These are phyloP conservation scores for Saxicola maurus DNA, from an alignment of 2,797 vertebrate species.

Conservation along the genomic window DNA sequence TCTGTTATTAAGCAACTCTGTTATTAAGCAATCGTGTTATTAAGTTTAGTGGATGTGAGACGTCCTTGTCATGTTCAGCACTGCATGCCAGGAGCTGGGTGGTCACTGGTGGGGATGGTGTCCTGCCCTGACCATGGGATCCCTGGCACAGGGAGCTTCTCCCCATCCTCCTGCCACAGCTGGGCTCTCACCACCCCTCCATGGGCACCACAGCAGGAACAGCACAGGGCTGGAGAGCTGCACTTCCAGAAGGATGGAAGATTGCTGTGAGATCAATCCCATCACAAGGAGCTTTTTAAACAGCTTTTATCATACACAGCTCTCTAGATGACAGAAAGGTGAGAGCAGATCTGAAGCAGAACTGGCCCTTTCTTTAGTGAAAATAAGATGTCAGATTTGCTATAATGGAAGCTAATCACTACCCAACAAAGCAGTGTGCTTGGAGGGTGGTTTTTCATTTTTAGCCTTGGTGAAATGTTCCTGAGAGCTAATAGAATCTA, in stretches of 20 bases:
- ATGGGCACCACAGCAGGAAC: rapidly evolving
- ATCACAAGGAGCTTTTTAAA: background rate
- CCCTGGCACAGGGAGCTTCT: background rate
- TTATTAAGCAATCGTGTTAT: conserved; percentile 26
- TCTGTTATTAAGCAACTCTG: background rate
- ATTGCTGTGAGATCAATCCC: background rate
- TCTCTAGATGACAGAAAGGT: background rate
- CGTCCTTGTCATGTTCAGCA: background rate
- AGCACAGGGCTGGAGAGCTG: background rate
- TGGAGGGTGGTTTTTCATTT: background rate
- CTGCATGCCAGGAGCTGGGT: background rate
- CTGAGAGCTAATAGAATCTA: conserved; percentile 22
- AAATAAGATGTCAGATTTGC: background rate
- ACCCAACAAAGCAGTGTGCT: background rate
- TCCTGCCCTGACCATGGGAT: rapidly evolving
- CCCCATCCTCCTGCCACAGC: background rate
- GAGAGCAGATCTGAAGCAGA: background rate
- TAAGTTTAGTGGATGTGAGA: background rate
- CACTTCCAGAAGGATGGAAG: background rate
- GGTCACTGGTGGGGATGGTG: background rate
- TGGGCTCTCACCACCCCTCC: rapidly evolving
- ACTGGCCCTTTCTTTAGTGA: background rate
- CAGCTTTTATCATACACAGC: background rate
- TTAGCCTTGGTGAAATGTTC: conserved; percentile 11
- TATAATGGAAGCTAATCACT: background rate